Conservation (phyloP, 2,797 vertebrate genomes). For the Danio choprae region DNA sequence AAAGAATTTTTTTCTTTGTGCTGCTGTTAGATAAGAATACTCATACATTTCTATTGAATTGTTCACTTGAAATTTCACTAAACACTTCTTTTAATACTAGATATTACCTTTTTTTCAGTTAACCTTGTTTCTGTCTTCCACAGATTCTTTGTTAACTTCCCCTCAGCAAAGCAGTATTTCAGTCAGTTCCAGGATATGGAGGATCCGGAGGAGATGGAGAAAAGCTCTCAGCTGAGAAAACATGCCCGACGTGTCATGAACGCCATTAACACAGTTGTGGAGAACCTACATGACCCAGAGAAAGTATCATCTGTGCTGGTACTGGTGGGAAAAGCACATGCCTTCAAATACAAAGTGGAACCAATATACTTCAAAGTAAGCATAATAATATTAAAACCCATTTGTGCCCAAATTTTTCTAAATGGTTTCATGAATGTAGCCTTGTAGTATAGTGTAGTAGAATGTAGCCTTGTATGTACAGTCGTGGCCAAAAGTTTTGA, state of each 20-base stretch:
- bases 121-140: background rate
- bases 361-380: slow-evolving; percentile 96
- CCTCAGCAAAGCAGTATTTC: slow-evolving; percentile 97
- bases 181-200: slow-evolving; percentile 97
- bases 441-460: too few species aligned
- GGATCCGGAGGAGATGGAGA: slow-evolving; percentile 93
- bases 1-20: too few species aligned
- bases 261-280: slow-evolving; percentile 93
- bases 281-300: slow-evolving; percentile 91
- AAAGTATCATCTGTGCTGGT: slow-evolving; percentile 91
- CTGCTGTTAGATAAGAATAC: background rate
- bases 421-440: too few species aligned
- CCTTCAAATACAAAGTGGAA: slow-evolving; percentile 98
- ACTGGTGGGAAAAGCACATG: slow-evolving; percentile 93
- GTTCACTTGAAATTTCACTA: background rate
- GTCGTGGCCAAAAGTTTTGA: too few species aligned
- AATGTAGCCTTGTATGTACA: too few species aligned
- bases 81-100: background rate
- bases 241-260: slow-evolving; percentile 93
- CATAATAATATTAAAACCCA: background rate
- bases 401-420: too few species aligned
- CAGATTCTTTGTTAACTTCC: slow-evolving; percentile 97
- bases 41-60: background rate
- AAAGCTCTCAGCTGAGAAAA: slow-evolving; percentile 89
- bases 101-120: too few species aligned